These are phyloP conservation scores for Dromococcyx pavoninus DNA, from an alignment of 2,797 vertebrate species.

Conservation along the genomic window DNA sequence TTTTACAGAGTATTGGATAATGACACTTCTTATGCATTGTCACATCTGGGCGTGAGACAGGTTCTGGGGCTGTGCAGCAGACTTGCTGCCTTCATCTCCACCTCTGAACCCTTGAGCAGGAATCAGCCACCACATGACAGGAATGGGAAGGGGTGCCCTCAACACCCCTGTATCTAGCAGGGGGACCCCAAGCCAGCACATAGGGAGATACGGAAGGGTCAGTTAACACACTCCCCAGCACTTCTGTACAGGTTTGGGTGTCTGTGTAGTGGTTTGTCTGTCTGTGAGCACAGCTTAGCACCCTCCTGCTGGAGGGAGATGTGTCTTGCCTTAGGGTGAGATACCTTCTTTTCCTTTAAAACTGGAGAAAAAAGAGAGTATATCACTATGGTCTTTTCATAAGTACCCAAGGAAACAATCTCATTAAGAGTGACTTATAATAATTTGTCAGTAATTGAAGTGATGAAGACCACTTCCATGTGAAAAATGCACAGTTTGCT, in stretches of 20 bases:
- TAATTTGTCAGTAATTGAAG: not conserved
- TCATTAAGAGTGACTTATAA: not conserved
- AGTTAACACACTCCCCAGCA: not conserved
- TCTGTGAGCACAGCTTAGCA: not conserved
- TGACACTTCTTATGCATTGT: not conserved
- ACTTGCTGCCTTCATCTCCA: not conserved
- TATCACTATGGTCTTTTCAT: not conserved
- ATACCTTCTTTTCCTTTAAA: not conserved
- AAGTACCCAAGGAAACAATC: not conserved
- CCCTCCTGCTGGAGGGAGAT: fast-evolving
- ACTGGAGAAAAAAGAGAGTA: fast-evolving
- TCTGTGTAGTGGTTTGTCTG: not conserved
- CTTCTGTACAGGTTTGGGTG: no score
- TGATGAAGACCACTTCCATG: not conserved
- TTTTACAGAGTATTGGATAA: not conserved
- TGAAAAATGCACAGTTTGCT: not conserved
- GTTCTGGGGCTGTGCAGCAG: not conserved
- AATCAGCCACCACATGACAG: fast-evolving
- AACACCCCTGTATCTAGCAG: not conserved
- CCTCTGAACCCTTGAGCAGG: not conserved
- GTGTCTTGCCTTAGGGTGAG: fast-evolving
- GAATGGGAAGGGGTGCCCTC: not conserved
- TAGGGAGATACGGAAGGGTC: not conserved
- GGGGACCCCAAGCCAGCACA: not conserved
- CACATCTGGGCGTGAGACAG: not conserved